Evolutionary conservation across 2,888 invertebrate genomes (phyloP).

Genomic region (Dolichopus griseipennis): DNA sequence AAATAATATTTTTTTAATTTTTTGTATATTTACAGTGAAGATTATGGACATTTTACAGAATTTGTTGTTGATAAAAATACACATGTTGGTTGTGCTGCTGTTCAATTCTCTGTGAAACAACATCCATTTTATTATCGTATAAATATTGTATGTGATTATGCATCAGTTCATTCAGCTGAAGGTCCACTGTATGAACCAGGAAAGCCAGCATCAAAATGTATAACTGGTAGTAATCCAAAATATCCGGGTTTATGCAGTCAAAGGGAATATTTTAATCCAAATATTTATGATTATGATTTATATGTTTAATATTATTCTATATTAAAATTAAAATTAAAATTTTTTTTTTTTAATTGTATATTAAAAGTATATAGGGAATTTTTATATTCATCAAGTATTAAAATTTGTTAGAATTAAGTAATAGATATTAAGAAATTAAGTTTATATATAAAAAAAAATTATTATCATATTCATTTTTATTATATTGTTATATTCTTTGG

Average conservation of each 20-base stretch:
- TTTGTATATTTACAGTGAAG: conserved; percentile 27
- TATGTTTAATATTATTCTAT: no score
- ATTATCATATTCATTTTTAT: no score
- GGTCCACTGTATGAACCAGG: conserved; percentile 36
- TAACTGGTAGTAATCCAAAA: conserved; percentile 31
- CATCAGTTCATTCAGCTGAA: conserved; percentile 36
- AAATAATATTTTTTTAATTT: neutral
- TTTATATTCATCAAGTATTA: no score
- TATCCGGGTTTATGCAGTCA: conserved; percentile 36
- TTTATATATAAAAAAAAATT: no score
- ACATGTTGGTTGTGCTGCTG: conserved; percentile 40
- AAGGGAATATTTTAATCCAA: conserved; percentile 37
- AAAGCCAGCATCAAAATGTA: conserved; percentile 34
- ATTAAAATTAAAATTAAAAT: no score
- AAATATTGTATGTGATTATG: conserved; percentile 40
- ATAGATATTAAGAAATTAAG: no score
- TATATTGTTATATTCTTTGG: no score
- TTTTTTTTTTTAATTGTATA: no score
- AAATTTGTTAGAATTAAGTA: no score
- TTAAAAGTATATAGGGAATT: no score
- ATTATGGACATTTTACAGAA: conserved; percentile 41
- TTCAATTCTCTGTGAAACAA: conserved; percentile 34
- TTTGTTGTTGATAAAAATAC: conserved; percentile 38
- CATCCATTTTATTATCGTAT: conserved; percentile 34
- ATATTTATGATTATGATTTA: conserved; percentile 20